These are phyloP conservation scores for Ictidomys tridecemlineatus DNA, from an alignment of 2,113 vertebrate genomes.

Conservation along the genomic window DNA sequence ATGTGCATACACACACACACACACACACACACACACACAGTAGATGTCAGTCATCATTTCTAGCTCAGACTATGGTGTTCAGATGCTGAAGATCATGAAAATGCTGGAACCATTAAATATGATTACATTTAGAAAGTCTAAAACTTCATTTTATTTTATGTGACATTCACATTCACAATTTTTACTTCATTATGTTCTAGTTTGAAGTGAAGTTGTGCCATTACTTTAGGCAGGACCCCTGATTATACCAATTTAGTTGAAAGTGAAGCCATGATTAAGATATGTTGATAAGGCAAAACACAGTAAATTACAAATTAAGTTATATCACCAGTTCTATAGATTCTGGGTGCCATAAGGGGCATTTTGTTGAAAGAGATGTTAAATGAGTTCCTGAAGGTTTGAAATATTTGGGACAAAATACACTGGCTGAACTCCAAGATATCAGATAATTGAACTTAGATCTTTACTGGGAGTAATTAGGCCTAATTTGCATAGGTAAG, in stretches of 20 bases:
- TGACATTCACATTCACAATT: not conserved
- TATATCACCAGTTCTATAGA: conserved; percentile 1
- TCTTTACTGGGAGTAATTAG: conserved; percentile 75
- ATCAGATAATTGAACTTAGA: conserved; percentile 73
- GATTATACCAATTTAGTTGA: conserved; percentile 39
- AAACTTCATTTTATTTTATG: not conserved
- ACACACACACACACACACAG: not conserved
- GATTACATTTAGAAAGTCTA: not conserved
- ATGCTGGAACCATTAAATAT: not conserved
- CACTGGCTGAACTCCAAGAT: conserved; percentile 64
- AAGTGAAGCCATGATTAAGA: conserved; percentile 51
- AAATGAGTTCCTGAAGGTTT: conserved; percentile 64
- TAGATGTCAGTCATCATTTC: accelerated
- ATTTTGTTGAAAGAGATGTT: conserved; percentile 72
- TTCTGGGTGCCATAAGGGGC: conserved; percentile 33
- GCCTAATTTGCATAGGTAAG: conserved; percentile 76
- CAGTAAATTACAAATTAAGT: conserved; percentile 64
- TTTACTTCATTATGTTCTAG: not conserved
- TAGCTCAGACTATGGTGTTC: not conserved
- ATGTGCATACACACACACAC: not conserved
- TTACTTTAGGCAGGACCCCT: conserved; percentile 5
- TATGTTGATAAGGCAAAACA: conserved; percentile 54
- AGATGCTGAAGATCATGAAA: not conserved
- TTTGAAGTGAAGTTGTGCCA: not conserved
- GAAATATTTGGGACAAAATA: conserved; percentile 77